phyloP scores from a whole-genome alignment of 2,113 vertebrate species.

The Zosterops borbonicus region DNA sequence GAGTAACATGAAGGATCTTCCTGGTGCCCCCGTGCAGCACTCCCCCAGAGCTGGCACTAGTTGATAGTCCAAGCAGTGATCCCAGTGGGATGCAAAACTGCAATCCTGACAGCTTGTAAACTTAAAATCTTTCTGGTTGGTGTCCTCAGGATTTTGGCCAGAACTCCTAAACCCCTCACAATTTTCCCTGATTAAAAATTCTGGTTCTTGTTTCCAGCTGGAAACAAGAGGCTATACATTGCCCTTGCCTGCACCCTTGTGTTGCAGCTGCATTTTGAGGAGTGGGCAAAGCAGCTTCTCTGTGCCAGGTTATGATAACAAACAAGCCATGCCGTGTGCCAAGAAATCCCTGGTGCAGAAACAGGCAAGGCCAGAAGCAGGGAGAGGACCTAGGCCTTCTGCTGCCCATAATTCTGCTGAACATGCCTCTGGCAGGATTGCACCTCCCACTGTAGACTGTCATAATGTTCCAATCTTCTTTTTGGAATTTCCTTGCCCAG shows the following conservation, averaged over 20 bases:
- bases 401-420: neutral
- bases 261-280: neutral
- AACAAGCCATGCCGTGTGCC: neutral
- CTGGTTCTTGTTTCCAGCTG: neutral
- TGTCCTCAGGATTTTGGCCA: neutral
- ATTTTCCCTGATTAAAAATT: neutral
- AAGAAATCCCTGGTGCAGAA: neutral
- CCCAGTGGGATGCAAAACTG: neutral
- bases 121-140: neutral
- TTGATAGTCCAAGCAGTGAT: neutral
- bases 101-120: neutral
- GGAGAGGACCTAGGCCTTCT: neutral
- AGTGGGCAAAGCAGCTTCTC: neutral
- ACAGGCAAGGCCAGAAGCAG: neutral
- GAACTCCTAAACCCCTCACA: neutral
- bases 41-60: neutral
- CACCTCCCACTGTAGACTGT: neutral
- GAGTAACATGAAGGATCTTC: neutral
- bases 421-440: neutral
- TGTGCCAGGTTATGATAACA: neutral
- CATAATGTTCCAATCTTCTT: neutral
- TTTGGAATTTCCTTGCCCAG: neutral
- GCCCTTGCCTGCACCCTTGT: neutral
- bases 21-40: accelerated
- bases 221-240: neutral